Base-by-base conservation (phyloP, 2,888 invertebrate species). In the Cantharis rustica region DNA sequence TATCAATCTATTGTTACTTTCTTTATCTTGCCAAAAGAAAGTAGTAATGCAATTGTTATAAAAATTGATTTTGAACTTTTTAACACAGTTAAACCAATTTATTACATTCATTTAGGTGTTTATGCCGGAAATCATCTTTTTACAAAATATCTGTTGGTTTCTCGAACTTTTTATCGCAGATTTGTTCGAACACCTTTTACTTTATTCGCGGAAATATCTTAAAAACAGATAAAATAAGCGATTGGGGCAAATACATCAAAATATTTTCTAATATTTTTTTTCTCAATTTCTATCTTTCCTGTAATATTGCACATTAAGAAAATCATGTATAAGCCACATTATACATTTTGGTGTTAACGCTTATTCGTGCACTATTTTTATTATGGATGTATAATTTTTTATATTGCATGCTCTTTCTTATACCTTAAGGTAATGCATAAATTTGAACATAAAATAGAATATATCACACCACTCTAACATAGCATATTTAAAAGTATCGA, bases 401-500 rank as follows among this genome's bases (percentile, higher is more conserved):
- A 47, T n/a, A 9, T 47, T 47, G 47, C 47, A 47, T 47, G 47
- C 47, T 47, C 47, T 47, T 47, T 47, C 47, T 47, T 47, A 47
- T 47, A 47, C 47, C 47, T 47, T 47, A 47, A 47, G 47, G 47
- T 47, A 47, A 47, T 47, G 47, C 47, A 47, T 47, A 47, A 47
- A 47, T 47, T 47, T 47, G 47, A 47, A 47, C 47, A 47, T 47
- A 47, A 47, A 47, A 47, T 47, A 47, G 47, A 72, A 72, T 72
- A 72, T 64, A 72, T 62, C 62, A 63, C 63, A 72, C 62, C 27
- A 72, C 64, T 72, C 26, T 16, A 72, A 72, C 72, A 16, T 66
- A 66, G 64, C 64, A 66, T 66, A 74, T 77, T 77, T 75, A 77
- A 77, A 77, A 77, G 77, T 72, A 77, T 77, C 79, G 83, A 81